Base-by-base conservation (phyloP, 2,797 vertebrate genomes). In the Xerus rutilus region DNA sequence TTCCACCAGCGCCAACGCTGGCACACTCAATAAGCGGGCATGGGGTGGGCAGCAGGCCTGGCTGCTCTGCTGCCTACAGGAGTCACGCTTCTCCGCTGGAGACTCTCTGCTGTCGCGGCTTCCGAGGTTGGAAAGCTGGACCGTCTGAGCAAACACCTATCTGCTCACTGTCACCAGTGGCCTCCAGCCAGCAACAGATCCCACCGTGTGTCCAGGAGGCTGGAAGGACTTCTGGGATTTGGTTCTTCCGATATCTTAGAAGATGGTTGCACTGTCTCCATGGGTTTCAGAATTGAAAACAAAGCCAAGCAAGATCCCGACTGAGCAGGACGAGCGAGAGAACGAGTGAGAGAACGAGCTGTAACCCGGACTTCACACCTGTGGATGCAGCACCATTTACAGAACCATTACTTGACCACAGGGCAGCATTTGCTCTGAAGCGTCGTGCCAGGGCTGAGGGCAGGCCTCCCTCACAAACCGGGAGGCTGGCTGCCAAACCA, bases 71-170 rank as follows among this genome's bases (percentile, higher is more conserved):
- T 88, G 65, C 86, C 98, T 86, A 67, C 79, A 65, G 97, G 98
- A 97, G 86, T 96, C 96, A 96, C 97, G 90, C 57, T 86, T 96
- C 93, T 89, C 93, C 86, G 95, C 96, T 95, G 73, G 18, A 96
- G 98, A 96, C 81, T 95, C 92, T 92, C 92, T 96, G 86, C 97
- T 97, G 98, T 97, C 97, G 97, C 81, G 91, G 97, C 89, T 98
- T 97, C 97, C 95, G 89, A 97, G 97, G 21, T 77, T 77, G 65
- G 96, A 76, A 64, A 94, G 78, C 95, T 89, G 4, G 32, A 69
- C 78, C 73, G 93, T 88, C 84, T 82, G 93, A 7, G 35, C 97
- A 89, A 97, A 25, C 0, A 0, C 86, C 62, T 95, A 65, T 72
- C 96, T 86, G 43, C 86, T 76, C 39, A 45, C 70, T 65, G 89